Evolutionary conservation across 1,140 invertebrate genomes (phyloP), one percentile per base, ranked within the genome.

Genomic region (Sminthurinus signatus): DNA sequence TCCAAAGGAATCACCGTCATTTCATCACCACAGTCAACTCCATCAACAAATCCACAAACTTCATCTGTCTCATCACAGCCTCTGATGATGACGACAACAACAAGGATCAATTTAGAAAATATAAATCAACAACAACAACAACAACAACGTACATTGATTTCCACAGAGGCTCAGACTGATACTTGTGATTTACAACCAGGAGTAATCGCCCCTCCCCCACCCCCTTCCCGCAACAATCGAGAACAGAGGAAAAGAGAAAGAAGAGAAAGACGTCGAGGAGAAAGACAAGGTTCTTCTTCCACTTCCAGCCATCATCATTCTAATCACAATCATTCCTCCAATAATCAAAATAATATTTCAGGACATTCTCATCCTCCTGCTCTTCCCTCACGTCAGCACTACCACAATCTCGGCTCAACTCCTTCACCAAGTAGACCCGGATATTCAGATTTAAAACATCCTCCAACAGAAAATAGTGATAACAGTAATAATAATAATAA

Each of bases 91-190:
- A n/a, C n/a, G n/a, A n/a, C n/a, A n/a, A n/a, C n/a, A n/a, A n/a
- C n/a, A n/a, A 36, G 48, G 32, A 36, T 36, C 32, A 5, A 5
- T 21, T 32, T 48, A 1, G 29, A 21, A 36, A 42, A 12, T 60
- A 17, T 29, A 32, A n/a, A 1, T 36, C 44, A 36, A 5, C 32
- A 36, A 36, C 15, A 36, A 15, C 15, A 36, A 36, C 15, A 36
- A 36, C 15, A 36, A 36, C 15, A 52, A 52, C 57, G 44, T 39
- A 61, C 52, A 50, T 72, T 75, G 67, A 73, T 72, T 52, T 76
- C 75, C 14, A 75, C 75, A 2, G 75, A 76, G 60, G 75, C 75
- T 2, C 75, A 76, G 60, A 76, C 75, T 25, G 75, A 76, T 56
- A 36, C 32, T 36, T 8, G 5, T 8, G 75, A 75, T 54, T 55